Evolutionary conservation across 2,888 invertebrate species (phyloP), one percentile per base, ranked within the genome.

Genomic region (Pyrrhosoma nymphula): DNA sequence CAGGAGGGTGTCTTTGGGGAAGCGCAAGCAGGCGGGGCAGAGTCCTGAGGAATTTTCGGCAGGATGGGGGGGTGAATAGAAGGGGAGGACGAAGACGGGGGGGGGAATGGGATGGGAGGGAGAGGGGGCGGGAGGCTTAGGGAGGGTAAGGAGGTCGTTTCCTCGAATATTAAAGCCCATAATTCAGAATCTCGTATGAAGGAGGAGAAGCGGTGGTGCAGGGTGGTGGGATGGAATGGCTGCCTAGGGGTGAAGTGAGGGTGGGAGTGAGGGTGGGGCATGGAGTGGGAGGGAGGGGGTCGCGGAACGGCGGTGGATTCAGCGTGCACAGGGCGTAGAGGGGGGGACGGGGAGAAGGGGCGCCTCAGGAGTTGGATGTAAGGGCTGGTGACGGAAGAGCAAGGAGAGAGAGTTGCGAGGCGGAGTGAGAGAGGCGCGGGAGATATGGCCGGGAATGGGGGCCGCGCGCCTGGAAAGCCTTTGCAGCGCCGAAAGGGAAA

Each of bases 151-250:
- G 75, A 93, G 93, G 93, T 93, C 93, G 93, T 93, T 93, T 75
- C 69, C 93, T 93, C 93, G 93, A 93, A 93, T 93, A 93, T 93
- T 93, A 93, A 93, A 93, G 93, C 93, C 35, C 93, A 93, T 93
- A 93, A 75, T 93, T 93, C 93, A 93, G 93, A 93, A 93, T 93
- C 93, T 93, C 39, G 93, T 75, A 47, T 18, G 55, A n/a, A 69
- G 35, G 60, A 26, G 90, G 20, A 30, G 47, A n/a, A 30, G 47
- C 39, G 16, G 47, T 47, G 93, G 91, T 30, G 91, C 47, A 88
- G 88, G 23, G 60, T 63, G 56, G 35, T 23, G 82, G 35, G 35
- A 26, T 82, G 35, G 16, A 69, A 35, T 82, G 30, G 30, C 35
- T 82, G 82, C 82, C 30, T 16, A 0, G 82, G 47, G 75, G 63